Base-by-base conservation (phyloP, 2,888 invertebrate genomes). In the Synergus japonicus region DNA sequence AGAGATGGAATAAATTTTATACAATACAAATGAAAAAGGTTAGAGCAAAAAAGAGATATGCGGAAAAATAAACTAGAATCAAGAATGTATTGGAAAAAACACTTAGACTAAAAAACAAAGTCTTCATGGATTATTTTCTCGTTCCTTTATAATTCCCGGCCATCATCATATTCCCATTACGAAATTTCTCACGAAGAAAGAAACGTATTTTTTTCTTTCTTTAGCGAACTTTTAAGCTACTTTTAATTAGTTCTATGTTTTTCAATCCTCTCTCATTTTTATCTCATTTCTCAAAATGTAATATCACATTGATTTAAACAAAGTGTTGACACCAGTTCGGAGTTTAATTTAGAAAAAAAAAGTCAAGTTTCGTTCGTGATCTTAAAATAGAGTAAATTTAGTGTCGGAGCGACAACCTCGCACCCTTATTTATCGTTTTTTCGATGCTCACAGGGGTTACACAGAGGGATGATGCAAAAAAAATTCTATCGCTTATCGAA, bases 371-470 rank as follows among this genome's bases (percentile, higher is more conserved):
- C 18, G 18, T 22, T 43, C 12, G 13, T 22, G 12, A 43, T 10
- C 18, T 12, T 66, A 66, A 66, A 44, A 44, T 18, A 66, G 44
- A 22, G 44, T 43, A 44, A 18, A 66, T 66, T 66, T 66, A 66
- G 12, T 7, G 13, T 12, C 18, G 43, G 66, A 44, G 66, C 18
- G 15, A 15, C 18, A 43, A 66, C 43, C 18, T 66, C 44, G 18
- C 43, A 66, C 44, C 18, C 44, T 66, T 66, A 66, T 66, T 66
- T 66, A 66, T 66, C 44, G 66, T 12, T 66, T 66, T 66, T 66
- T 66, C 18, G 12, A 43, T 15, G 43, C 22, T 9, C n/a, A 4
- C 18, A 66, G 18, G 18, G 66, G 66, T 66, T 66, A 37, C 66
- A 43, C 44, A 66, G 66, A 18, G n/a, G 43, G 44, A 44, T 44